phyloP scores from a whole-genome alignment of 2,113 vertebrate species.

The Sebastes fasciatus region DNA sequence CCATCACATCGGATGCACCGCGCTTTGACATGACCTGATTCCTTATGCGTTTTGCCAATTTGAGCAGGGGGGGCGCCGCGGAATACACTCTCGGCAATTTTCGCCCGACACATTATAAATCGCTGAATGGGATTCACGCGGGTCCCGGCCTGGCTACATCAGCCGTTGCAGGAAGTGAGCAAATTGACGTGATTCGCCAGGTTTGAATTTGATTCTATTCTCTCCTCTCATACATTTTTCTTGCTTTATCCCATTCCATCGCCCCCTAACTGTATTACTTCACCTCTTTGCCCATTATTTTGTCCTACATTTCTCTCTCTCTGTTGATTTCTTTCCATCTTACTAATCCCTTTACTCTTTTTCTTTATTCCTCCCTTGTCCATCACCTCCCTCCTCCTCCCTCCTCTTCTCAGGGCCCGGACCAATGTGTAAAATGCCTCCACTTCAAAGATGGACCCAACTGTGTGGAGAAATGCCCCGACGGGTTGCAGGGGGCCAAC shows the following conservation, averaged over 20 bases:
- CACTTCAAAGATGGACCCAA: conserved; percentile 98
- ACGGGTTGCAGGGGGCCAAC: conserved; percentile 93
- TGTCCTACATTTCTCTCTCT: neutral
- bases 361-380: conserved; percentile 27
- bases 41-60: conserved; percentile 54
- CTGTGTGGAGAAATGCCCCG: conserved; percentile 97
- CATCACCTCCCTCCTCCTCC: neutral
- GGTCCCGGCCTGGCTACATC: conserved; percentile 29
- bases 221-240: neutral
- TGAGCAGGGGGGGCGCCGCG: neutral
- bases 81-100: conserved; percentile 61
- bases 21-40: conserved; percentile 61
- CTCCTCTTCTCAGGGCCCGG: conserved; percentile 87
- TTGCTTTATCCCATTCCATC: conserved; percentile 2
- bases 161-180: conserved; percentile 42
- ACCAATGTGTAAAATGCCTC: conserved; percentile 94
- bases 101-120: conserved; percentile 45
- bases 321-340: neutral
- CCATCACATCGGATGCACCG: conserved; percentile 32
- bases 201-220: conserved; percentile 51
- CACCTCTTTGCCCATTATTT: conserved; percentile 7
- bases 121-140: conserved; percentile 37
- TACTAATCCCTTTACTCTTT: conserved; percentile 19
- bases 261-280: conserved; percentile 19
- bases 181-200: conserved; percentile 60